These are phyloP conservation scores for Coreius guichenoti DNA, from an alignment of 2,797 vertebrate genomes.

Conservation along the genomic window DNA sequence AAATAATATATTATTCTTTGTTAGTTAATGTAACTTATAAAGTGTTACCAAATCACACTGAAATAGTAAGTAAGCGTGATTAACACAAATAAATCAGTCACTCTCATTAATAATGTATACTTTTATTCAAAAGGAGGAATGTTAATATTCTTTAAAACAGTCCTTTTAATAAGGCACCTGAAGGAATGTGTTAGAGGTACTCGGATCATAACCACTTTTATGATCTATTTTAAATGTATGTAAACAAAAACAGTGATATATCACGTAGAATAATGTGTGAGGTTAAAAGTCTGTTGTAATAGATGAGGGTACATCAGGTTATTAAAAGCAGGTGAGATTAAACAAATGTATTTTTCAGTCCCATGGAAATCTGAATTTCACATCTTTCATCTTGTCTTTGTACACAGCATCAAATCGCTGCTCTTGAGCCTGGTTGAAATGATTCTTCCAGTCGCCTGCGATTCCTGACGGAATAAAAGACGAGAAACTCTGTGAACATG, in stretches of 20 bases:
- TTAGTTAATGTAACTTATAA: not conserved
- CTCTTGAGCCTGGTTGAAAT: slow-evolving; percentile 66
- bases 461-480: slow-evolving; percentile 66
- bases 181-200: not conserved
- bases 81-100: not conserved
- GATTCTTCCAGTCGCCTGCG: slow-evolving; percentile 78
- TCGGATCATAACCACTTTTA: not conserved
- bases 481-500: not conserved
- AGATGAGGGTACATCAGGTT: not conserved
- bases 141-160: not conserved
- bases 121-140: not conserved
- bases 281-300: not conserved
- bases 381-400: slow-evolving; percentile 73
- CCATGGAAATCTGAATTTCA: slow-evolving; percentile 73
- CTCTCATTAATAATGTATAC: not conserved
- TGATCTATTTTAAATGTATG: not conserved
- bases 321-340: not conserved
- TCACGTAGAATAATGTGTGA: no score
- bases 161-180: not conserved
- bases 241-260: not conserved
- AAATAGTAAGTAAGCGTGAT: not conserved
- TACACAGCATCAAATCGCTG: slow-evolving; percentile 72
- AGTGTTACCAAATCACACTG: not conserved
- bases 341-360: slow-evolving; percentile 52
- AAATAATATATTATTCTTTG: not conserved